These are phyloP conservation scores for Drosophila pseudoananassae DNA, from an alignment of 1,140 invertebrate genomes.

Conservation along the genomic window DNA sequence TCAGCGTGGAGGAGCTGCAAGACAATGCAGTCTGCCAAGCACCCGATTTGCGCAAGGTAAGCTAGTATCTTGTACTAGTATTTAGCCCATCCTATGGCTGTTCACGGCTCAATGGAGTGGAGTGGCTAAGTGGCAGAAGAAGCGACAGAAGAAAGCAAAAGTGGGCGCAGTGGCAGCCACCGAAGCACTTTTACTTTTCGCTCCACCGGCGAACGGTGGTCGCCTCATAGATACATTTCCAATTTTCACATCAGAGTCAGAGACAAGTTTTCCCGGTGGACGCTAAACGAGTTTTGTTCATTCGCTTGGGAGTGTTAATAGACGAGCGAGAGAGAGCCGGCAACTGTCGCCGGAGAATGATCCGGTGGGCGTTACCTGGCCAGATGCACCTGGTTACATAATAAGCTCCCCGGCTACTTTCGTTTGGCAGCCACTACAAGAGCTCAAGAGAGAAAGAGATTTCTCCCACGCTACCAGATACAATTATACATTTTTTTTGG, in stretches of 20 bases:
- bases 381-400: slow-evolving; percentile 34
- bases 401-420: slow-evolving; percentile 19
- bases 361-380: slow-evolving; percentile 38
- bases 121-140: slow-evolving; percentile 14
- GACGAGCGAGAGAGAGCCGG: slow-evolving; percentile 11
- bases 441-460: slow-evolving; percentile 17
- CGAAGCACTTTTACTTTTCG: slow-evolving; percentile 74
- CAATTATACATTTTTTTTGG: slow-evolving; percentile 32
- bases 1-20: not conserved
- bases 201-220: slow-evolving; percentile 26
- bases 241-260: slow-evolving; percentile 58
- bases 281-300: slow-evolving; percentile 36
- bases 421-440: slow-evolving; percentile 25
- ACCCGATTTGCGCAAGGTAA: slow-evolving; percentile 40
- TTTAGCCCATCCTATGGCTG: not conserved
- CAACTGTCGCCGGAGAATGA: slow-evolving; percentile 36
- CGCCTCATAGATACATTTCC: slow-evolving; percentile 58
- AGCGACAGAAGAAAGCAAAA: slow-evolving; percentile 70
- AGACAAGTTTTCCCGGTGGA: slow-evolving; percentile 60
- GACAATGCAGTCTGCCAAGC: slow-evolving; percentile 35
- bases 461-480: slow-evolving; percentile 44
- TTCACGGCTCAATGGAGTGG: slow-evolving; percentile 35
- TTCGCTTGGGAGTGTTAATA: slow-evolving; percentile 23
- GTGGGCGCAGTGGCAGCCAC: slow-evolving; percentile 42
- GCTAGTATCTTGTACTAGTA: slow-evolving; percentile 7